These are phyloP conservation scores for Eulemur coronatus DNA, from an alignment of 2,797 vertebrate species.

Conservation along the genomic window DNA sequence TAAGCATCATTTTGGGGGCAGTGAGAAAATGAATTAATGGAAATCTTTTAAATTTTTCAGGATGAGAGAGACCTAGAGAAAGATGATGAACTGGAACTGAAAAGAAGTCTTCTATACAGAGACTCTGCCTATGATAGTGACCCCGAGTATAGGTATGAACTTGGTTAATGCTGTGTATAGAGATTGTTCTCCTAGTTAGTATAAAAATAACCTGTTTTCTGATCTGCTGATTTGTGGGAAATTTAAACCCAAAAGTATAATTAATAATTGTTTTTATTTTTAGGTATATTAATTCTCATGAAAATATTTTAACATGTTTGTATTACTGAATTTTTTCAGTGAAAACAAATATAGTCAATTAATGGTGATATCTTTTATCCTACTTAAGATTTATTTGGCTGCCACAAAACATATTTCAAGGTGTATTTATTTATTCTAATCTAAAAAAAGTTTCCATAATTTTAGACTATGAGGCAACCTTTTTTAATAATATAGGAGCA, in stretches of 20 bases:
- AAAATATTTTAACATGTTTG: constrained; percentile 28
- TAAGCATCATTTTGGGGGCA: background rate
- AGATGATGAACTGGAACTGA: constrained; percentile 76
- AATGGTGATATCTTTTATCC: constrained; percentile 35
- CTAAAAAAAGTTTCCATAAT: background rate
- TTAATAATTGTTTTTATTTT: constrained; percentile 29
- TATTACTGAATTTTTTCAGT: constrained; percentile 50
- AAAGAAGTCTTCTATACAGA: constrained; percentile 63
- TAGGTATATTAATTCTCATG: constrained; percentile 4
- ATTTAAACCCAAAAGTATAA: constrained; percentile 12
- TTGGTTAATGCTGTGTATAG: background rate
- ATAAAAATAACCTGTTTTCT: background rate
- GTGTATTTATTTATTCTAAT: background rate
- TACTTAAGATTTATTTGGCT: constrained; percentile 30
- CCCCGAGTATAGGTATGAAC: constrained; percentile 84
- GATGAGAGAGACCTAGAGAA: constrained; percentile 83
- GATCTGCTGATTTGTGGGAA: background rate
- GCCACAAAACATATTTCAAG: background rate
- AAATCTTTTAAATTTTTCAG: constrained; percentile 82
- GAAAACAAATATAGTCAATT: constrained; percentile 61
- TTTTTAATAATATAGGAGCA: background rate
- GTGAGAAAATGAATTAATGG: constrained; percentile 74
- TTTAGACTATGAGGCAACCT: constrained; percentile 42
- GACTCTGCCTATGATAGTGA: constrained; percentile 77
- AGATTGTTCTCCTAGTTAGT: background rate